Conservation (phyloP, 2,113 vertebrate genomes). For the Ctenomys sociabilis region DNA sequence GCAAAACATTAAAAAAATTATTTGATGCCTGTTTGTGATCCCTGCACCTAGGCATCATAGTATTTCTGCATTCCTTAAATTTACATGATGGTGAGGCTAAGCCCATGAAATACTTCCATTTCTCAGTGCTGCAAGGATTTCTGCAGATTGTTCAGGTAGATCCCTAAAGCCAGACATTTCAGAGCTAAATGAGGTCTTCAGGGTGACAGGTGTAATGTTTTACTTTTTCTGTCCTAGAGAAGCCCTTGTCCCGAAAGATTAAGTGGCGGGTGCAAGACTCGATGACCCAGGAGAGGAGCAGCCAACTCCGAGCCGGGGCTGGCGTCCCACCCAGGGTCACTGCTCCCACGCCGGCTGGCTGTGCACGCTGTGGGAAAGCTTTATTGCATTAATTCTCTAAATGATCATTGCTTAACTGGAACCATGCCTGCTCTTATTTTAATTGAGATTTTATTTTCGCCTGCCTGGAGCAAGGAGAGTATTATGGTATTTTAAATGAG, state of each 20-base stretch:
- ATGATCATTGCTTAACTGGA: conserved; percentile 81
- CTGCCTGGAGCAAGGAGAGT: conserved; percentile 77
- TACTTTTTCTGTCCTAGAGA: neutral
- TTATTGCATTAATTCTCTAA: conserved; percentile 80
- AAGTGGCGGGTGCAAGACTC: neutral
- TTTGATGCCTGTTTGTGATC: neutral
- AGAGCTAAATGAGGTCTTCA: neutral
- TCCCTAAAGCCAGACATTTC: neutral
- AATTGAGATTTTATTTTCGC: conserved; percentile 81
- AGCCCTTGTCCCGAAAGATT: neutral
- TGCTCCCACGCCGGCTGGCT: neutral
- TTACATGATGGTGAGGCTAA: neutral
- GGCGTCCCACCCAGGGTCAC: neutral
- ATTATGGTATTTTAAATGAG: conserved; percentile 78
- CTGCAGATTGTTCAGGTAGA: neutral
- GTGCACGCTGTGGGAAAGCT: conserved; percentile 55
- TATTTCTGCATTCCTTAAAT: neutral
- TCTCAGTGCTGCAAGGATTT: neutral
- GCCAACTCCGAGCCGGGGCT: neutral
- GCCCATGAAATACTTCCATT: neutral
- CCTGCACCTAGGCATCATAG: neutral
- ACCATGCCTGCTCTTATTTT: conserved; percentile 77
- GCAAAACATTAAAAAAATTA: neutral
- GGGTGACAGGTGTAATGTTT: neutral
- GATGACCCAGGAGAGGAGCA: neutral